Conservation (phyloP, 2,113 vertebrate species). For the Labeo rohita region DNA sequence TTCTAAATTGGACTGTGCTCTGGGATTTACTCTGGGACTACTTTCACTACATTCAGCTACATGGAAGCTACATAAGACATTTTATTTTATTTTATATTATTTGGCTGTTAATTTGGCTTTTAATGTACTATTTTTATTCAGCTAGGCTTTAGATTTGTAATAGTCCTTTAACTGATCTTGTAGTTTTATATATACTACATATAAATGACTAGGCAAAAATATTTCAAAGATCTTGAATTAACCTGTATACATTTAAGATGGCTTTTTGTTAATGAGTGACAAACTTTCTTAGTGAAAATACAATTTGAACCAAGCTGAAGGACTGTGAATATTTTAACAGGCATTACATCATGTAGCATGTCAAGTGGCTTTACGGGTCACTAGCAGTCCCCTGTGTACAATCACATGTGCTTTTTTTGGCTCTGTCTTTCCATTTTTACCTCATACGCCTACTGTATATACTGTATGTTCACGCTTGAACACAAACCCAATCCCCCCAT, state of each 20-base stretch:
- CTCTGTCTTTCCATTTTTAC: conserved; percentile 10
- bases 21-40: background rate
- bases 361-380: background rate
- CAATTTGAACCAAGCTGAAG: background rate
- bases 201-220: background rate
- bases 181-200: background rate
- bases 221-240: background rate
- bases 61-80: too few species aligned
- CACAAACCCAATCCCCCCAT: background rate
- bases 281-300: background rate
- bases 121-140: too few species aligned
- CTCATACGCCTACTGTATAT: background rate
- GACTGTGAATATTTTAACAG: background rate
- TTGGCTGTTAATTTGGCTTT: too few species aligned
- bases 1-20: background rate
- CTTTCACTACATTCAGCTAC: background rate
- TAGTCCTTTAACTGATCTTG: background rate
- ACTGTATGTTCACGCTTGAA: background rate
- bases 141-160: background rate
- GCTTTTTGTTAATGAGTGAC: background rate
- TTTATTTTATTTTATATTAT: too few species aligned
- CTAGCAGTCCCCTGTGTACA: background rate
- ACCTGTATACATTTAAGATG: background rate
- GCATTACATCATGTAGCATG: background rate
- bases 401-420: background rate